A percentile compares a stretch with the other conserved stretches of the same genome.
Conservation (phyloP, 2,797 vertebrate genomes). For the Spinibarbus caldwelli region DNA sequence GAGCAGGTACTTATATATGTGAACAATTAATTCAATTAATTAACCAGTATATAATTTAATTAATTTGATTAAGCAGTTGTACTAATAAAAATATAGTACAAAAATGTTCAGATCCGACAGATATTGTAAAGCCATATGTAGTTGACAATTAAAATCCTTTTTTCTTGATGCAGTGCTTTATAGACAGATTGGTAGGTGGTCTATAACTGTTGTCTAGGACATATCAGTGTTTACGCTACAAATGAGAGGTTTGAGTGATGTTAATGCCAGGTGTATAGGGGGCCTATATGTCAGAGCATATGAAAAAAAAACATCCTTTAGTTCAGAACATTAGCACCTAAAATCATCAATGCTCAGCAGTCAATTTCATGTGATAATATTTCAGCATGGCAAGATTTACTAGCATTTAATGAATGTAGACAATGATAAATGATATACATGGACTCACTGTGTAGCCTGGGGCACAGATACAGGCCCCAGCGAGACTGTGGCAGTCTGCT, state of each 20-base stretch:
- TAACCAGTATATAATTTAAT: too few relatives aligned
- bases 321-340: slow-evolving; percentile 27
- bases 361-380: slow-evolving; percentile 28
- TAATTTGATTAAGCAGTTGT: background rate
- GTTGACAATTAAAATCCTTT: too few relatives aligned
- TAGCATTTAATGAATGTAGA: slow-evolving; percentile 24
- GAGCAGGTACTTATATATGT: too few relatives aligned
- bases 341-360: slow-evolving; percentile 20
- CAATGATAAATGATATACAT: slow-evolving; percentile 32
- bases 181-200: too few relatives aligned
- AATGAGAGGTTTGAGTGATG: background rate
- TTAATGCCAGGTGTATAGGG: background rate
- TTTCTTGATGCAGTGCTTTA: too few relatives aligned
- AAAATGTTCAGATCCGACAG: background rate
- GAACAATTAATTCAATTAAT: too few relatives aligned
- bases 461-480: slow-evolving; percentile 88
- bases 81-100: too few relatives aligned
- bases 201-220: background rate
- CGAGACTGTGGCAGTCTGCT: slow-evolving; percentile 91
- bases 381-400: slow-evolving; percentile 11
- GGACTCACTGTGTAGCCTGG: slow-evolving; percentile 90
- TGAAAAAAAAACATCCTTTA: slow-evolving; percentile 5
- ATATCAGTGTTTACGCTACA: background rate
- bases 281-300: background rate
- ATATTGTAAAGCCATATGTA: background rate